These are phyloP conservation scores for Drosophila cardini DNA, from an alignment of 1,140 invertebrate genomes.

Conservation along the genomic window DNA sequence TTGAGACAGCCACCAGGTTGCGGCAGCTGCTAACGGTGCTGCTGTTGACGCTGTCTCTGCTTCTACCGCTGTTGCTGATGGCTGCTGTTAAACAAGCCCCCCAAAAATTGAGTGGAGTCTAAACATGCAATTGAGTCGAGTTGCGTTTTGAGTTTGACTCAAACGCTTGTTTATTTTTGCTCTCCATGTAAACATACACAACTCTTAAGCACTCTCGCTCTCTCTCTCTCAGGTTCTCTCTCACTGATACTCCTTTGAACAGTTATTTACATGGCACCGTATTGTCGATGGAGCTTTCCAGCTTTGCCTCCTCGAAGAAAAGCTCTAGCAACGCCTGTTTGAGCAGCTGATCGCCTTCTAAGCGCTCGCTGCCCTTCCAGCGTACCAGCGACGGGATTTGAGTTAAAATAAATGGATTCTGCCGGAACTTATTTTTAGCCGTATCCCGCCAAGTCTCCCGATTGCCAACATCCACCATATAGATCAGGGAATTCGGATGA, in stretches of 20 bases:
- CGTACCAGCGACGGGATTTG: slow-evolving; percentile 53
- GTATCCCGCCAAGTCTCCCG: slow-evolving; percentile 51
- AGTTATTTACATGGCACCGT: slow-evolving; percentile 32
- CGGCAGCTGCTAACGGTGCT: slow-evolving; percentile 14
- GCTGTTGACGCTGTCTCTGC: slow-evolving; percentile 2
- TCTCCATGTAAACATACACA: slow-evolving; percentile 12
- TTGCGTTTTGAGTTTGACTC: slow-evolving; percentile 35
- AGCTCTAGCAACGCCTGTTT: slow-evolving; percentile 49
- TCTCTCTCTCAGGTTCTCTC: background rate
- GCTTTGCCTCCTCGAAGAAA: slow-evolving; percentile 60
- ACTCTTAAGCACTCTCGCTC: background rate
- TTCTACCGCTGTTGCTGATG: background rate
- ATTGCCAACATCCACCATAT: slow-evolving; percentile 65
- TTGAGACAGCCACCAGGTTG: slow-evolving; percentile 43
- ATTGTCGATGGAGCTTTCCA: slow-evolving; percentile 7
- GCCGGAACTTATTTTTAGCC: slow-evolving; percentile 48
- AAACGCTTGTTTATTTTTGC: slow-evolving; percentile 24
- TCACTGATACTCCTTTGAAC: background rate
- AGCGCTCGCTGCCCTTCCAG: slow-evolving; percentile 63
- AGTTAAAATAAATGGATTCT: slow-evolving; percentile 23
- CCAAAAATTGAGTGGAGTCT: slow-evolving; percentile 37
- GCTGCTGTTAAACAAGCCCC: slow-evolving; percentile 22
- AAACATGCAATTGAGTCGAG: slow-evolving; percentile 31
- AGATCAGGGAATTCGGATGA: slow-evolving; percentile 40
- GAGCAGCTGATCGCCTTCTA: slow-evolving; percentile 55